Evolutionary conservation across 1,140 invertebrate genomes (phyloP).

Genomic region (Marisa cornuarietis): DNA sequence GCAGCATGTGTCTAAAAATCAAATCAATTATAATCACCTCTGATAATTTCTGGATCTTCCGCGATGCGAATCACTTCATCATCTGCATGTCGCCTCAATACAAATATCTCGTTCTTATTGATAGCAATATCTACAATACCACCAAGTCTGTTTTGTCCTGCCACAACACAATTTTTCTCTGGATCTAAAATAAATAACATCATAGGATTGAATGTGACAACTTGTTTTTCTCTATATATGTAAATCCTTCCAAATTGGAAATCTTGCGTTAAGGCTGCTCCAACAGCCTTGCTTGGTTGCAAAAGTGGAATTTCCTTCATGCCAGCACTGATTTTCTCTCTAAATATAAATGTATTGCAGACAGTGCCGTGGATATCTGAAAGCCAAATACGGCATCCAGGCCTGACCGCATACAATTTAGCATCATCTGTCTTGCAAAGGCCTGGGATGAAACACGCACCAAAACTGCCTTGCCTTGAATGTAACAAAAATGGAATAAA

Average conservation of each 20-base stretch:
- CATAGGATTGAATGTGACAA: conserved; percentile 79
- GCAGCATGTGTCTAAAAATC: neutral
- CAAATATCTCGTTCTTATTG: conserved; percentile 78
- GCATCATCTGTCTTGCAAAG: conserved; percentile 57
- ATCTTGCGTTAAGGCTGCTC: conserved; percentile 17
- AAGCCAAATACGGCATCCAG: conserved; percentile 83
- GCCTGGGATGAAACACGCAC: conserved; percentile 60
- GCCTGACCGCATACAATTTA: conserved; percentile 78
- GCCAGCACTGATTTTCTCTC: conserved; percentile 68
- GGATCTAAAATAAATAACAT: conserved; percentile 81
- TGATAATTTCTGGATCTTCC: conserved; percentile 32
- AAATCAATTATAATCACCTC: neutral
- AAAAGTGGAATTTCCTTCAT: conserved; percentile 44
- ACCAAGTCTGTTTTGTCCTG: conserved; percentile 65
- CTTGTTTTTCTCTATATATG: conserved; percentile 75
- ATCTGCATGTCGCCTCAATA: conserved; percentile 69
- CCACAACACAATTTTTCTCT: conserved; percentile 67
- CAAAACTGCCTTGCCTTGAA: conserved; percentile 61
- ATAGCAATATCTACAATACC: conserved; percentile 72
- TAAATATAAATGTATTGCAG: conserved; percentile 85
- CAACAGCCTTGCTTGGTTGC: conserved; percentile 24
- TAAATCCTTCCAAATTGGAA: conserved; percentile 75
- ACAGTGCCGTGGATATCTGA: conserved; percentile 80
- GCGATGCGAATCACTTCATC: conserved; percentile 53
- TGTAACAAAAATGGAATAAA: conserved; percentile 27